A percentile compares a stretch with the other conserved stretches of the same genome.
Conservation (phyloP, 2,888 invertebrate genomes). For the Sphaerophoria rueppellii region DNA sequence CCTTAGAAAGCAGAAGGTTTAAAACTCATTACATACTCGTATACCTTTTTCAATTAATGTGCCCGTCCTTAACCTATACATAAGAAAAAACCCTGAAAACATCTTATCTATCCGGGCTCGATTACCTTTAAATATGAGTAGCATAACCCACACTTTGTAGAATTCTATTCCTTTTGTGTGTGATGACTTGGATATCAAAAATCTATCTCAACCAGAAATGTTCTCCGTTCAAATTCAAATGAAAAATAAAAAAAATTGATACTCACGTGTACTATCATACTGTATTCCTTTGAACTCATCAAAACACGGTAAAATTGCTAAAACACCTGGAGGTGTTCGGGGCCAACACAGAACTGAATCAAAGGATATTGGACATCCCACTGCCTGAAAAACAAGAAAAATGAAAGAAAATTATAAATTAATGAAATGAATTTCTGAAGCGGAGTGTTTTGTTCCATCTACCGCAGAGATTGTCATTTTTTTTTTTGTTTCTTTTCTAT, state of each 20-base stretch:
- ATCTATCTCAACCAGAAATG: neutral
- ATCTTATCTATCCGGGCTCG: too few species aligned
- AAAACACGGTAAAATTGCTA: constrained; percentile 90
- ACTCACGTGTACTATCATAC: constrained; percentile 92
- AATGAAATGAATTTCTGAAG: constrained; percentile 21
- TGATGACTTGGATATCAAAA: neutral
- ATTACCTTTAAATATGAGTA: too few species aligned
- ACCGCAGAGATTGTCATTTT: constrained; percentile 11
- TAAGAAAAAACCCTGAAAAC: too few species aligned
- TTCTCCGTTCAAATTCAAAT: neutral
- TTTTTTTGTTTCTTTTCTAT: constrained; percentile 8
- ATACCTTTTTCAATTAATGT: too few species aligned
- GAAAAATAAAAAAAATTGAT: neutral
- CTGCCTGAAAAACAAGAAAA: constrained; percentile 36
- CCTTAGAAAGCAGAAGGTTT: too few species aligned
- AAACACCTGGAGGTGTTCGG: constrained; percentile 86
- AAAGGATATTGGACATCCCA: constrained; percentile 86
- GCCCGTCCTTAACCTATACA: too few species aligned
- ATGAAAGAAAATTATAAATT: constrained; percentile 35
- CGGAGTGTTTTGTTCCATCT: constrained; percentile 30
- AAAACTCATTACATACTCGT: too few species aligned
- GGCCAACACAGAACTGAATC: constrained; percentile 94
- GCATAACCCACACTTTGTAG: too few species aligned
- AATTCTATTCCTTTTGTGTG: too few species aligned
- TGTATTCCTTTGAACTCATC: constrained; percentile 89